phyloP scores from a whole-genome alignment of 2,113 vertebrate species.

The Phaetusa simplex region DNA sequence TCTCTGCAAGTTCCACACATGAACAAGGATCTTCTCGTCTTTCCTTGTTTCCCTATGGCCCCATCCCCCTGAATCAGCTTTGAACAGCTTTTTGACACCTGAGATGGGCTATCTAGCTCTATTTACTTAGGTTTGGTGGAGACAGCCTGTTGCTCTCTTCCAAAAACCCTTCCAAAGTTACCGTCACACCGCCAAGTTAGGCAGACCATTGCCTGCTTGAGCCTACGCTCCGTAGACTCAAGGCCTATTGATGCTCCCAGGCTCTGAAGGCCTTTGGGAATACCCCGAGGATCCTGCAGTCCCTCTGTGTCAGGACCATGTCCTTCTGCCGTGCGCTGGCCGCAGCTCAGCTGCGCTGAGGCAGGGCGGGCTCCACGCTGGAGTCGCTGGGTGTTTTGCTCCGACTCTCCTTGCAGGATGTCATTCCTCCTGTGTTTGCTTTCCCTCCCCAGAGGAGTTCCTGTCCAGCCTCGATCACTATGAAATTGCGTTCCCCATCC shows the following conservation, averaged over 20 bases:
- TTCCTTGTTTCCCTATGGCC: no score
- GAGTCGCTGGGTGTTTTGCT: background rate
- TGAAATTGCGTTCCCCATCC: slow-evolving; percentile 93
- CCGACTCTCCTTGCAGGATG: background rate
- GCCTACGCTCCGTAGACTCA: background rate
- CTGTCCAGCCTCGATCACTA: slow-evolving; percentile 92
- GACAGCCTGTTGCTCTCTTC: no score
- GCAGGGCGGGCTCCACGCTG: accelerated
- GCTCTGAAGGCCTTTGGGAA: background rate
- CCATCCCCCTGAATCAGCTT: no score
- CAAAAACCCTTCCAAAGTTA: no score
- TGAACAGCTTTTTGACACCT: no score
- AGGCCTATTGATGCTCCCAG: background rate
- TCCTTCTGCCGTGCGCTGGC: accelerated
- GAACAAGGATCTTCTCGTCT: no score
- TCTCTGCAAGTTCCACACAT: no score
- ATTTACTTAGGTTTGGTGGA: no score
- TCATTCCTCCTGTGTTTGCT: slow-evolving; percentile 19
- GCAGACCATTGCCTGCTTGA: no score
- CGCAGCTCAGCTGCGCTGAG: accelerated
- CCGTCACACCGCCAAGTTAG: no score
- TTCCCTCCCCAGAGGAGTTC: slow-evolving; percentile 83
- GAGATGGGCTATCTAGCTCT: no score
- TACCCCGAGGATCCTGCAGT: background rate
- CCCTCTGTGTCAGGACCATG: background rate